Evolutionary conservation across 1,140 invertebrate genomes (phyloP), one percentile per base, ranked within the genome.

Genomic region (Philaenus spumarius): DNA sequence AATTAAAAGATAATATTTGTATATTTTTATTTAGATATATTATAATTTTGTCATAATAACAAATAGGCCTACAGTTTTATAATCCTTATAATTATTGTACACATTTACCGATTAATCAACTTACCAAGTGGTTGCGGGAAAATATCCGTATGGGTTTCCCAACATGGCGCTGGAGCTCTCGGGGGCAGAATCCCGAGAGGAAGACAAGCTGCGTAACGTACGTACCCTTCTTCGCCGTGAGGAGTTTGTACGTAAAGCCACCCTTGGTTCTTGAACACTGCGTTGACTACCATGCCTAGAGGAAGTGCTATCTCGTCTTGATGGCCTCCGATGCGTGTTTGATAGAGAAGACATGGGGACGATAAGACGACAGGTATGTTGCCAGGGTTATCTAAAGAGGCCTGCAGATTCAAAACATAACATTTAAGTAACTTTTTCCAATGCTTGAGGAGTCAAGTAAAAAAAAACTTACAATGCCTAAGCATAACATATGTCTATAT

Each of bases 281-380:
- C 88, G 68, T 90, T 91, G 0, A 91, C 86, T 2, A 91, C 86
- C 69, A 88, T 90, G 7, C 89, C 88, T 46, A 90, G 72, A 0
- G 87, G 86, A 51, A 91, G 37, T 15, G 80, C 75, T 34, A 87
- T 74, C 69, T 89, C 86, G 19, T 79, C 77, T 67, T 89, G 86
- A 47, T 77, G 78, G 17, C 83, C 83, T 14, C 81, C 82, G 0
- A 74, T 67, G 45, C 83, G 78, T 0, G 85, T 89, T 67, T 87
- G 84, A 69, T 89, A 89, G 7, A 90, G 71, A 0, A 84, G 80
- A 45, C 82, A 87, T 0, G 85, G 81, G 43, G 84, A 84, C 35
- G 86, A 83, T 24, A 90, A 72, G 1, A 90, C 87, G 2, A 90
- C 85, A 7, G 87, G 87, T 55, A 90, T 88, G 68, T 90, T 90